Conservation (phyloP, 2,797 vertebrate species). For the Oryzias sinensis region DNA sequence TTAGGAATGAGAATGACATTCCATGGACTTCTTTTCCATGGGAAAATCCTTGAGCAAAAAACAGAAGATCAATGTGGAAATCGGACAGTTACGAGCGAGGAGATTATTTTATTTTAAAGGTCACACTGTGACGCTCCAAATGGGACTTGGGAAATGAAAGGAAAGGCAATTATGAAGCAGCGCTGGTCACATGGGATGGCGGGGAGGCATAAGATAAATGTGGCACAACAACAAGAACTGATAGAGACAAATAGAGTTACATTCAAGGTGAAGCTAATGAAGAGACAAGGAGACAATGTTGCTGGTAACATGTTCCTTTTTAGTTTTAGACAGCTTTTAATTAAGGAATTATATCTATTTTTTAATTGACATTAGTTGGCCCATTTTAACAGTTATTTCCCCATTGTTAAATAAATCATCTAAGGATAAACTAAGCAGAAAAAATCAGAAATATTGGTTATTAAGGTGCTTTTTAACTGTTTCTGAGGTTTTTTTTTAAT, state of each 20-base stretch:
- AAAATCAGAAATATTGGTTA: too few species aligned
- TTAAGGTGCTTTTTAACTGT: too few species aligned
- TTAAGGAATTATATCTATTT: too few species aligned
- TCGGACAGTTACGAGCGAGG: conserved; percentile 32
- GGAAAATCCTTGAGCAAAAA: conserved; percentile 50
- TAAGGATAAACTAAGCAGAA: too few species aligned
- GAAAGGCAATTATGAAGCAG: conserved; percentile 51
- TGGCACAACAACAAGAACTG: conserved; percentile 35
- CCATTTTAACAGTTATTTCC: too few species aligned
- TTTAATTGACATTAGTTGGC: too few species aligned
- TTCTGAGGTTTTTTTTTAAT: too few species aligned
- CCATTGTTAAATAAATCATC: too few species aligned
- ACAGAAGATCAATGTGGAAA: conserved; percentile 69
- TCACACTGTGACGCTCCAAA: conserved; percentile 42
- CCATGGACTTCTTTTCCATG: conserved; percentile 45
- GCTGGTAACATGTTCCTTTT: background rate
- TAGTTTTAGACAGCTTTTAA: background rate
- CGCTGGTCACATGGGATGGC: conserved; percentile 25
- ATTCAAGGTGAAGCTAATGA: conserved; percentile 35
- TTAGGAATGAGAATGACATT: conserved; percentile 39
- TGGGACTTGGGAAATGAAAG: conserved; percentile 30
- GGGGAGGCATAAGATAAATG: conserved; percentile 52
- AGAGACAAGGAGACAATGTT: conserved; percentile 14
- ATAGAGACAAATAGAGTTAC: conserved; percentile 28
- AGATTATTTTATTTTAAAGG: conserved; percentile 45